These are phyloP conservation scores for Netelia fuscicornis DNA, from an alignment of 2,888 invertebrate species.

Conservation along the genomic window DNA sequence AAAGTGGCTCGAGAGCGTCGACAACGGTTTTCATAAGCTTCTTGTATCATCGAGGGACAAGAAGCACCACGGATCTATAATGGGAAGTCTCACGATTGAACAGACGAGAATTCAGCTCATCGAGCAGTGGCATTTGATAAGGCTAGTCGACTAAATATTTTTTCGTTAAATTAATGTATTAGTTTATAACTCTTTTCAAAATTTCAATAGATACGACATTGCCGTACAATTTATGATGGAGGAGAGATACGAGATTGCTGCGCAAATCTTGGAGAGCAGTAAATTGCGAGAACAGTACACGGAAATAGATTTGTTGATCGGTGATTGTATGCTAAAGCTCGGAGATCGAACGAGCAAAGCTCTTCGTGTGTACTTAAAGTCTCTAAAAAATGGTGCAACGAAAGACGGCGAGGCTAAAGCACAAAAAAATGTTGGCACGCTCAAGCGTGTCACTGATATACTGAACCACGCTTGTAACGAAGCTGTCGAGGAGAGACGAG, in stretches of 20 bases:
- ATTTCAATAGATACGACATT: conserved; percentile 67
- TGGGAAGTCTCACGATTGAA: conserved; percentile 69
- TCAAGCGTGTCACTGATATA: conserved; percentile 70
- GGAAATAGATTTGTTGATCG: conserved; percentile 60
- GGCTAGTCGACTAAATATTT: conserved; percentile 31
- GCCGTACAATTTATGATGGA: conserved; percentile 66
- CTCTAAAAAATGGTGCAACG: conserved; percentile 3
- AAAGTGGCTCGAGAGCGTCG: conserved; percentile 70
- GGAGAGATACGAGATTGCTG: conserved; percentile 58
- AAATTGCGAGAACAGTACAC: conserved; percentile 49
- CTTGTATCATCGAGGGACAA: conserved; percentile 67
- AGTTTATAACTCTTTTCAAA: not conserved
- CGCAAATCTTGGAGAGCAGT: conserved; percentile 53
- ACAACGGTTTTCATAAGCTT: conserved; percentile 70
- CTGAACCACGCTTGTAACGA: conserved; percentile 63
- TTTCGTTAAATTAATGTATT: not conserved
- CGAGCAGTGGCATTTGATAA: conserved; percentile 73
- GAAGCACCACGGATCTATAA: conserved; percentile 58
- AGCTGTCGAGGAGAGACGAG: conserved; percentile 46
- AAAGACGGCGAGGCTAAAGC: conserved; percentile 11
- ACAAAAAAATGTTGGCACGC: conserved; percentile 50
- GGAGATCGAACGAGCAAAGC: conserved; percentile 50
- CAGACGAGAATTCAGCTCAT: conserved; percentile 69
- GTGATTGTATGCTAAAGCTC: conserved; percentile 63
- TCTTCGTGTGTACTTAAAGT: conserved; percentile 58